A percentile compares a stretch with the other conserved stretches of the same genome.
Evolutionary conservation across 2,888 invertebrate genomes (phyloP).

Genomic region (Aphodius sticticus): DNA sequence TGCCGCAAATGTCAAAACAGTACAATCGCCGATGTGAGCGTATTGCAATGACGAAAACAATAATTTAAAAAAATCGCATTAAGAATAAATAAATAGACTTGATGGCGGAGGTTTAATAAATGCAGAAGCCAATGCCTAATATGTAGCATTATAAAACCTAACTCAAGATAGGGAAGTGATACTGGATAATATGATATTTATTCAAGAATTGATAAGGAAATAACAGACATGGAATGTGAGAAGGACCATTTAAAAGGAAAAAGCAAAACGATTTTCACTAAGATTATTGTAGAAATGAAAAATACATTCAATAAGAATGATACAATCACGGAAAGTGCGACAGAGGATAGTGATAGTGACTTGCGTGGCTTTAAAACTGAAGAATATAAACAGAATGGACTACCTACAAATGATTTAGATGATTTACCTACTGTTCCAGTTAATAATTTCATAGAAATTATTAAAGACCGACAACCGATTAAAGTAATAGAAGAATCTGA

Average conservation of each 20-base stretch:
- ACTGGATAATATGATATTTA: conserved; percentile 28
- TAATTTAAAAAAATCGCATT: neutral
- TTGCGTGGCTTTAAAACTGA: conserved; percentile 19
- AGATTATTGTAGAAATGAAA: conserved; percentile 57
- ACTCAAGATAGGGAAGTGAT: neutral
- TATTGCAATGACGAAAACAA: neutral
- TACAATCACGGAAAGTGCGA: neutral
- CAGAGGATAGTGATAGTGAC: conserved; percentile 23
- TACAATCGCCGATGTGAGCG: neutral
- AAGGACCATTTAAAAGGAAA: conserved; percentile 20
- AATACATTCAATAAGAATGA: conserved; percentile 52
- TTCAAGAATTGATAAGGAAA: conserved; percentile 35
- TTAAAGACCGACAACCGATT: neutral
- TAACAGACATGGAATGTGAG: conserved; percentile 30
- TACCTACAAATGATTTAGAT: conserved; percentile 16
- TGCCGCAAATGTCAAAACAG: neutral
- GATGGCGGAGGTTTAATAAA: neutral
- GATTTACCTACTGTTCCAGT: conserved; percentile 5
- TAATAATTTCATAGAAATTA: conserved; percentile 13
- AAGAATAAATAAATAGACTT: neutral
- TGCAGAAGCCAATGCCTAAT: neutral
- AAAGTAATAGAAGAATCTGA: conserved; percentile 31
- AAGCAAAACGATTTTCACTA: conserved; percentile 49
- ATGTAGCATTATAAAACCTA: neutral
- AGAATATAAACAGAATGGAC: neutral